phyloP scores from a whole-genome alignment of 2,113 vertebrate species.

The Dasyprocta punctata region DNA sequence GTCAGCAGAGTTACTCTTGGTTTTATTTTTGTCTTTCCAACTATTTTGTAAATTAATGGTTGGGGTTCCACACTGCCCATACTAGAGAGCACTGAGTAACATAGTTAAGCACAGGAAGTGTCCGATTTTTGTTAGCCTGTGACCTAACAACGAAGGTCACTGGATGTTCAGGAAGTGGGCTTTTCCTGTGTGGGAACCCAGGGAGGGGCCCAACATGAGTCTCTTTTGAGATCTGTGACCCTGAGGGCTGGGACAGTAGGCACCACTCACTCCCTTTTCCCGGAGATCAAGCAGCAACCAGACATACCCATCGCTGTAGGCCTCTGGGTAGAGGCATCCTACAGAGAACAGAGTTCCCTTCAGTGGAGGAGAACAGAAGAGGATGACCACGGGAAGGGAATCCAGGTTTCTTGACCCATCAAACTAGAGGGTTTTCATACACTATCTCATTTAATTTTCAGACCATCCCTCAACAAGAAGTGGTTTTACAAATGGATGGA shows the following conservation, averaged over 20 bases:
- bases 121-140: constrained; percentile 59
- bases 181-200: accelerated
- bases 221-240: not conserved
- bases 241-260: not conserved
- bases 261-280: not conserved
- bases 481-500: not conserved
- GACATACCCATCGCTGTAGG: too few species aligned
- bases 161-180: not conserved
- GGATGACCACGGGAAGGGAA: not conserved
- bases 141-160: not conserved
- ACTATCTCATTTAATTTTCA: not conserved
- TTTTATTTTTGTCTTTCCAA: constrained; percentile 44
- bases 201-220: not conserved
- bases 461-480: not conserved
- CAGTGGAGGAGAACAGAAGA: accelerated
- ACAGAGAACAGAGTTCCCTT: not conserved
- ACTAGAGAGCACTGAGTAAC: constrained; percentile 51
- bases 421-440: not conserved
- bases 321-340: not conserved
- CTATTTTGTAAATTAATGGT: constrained; percentile 46
- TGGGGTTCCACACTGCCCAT: constrained; percentile 62
- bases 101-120: constrained; percentile 78
- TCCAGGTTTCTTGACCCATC: not conserved
- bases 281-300: not conserved
- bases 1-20: not conserved